Percentiles rank a stretch among this genome's conserved stretches.
phyloP scores from a whole-genome alignment of 2,113 vertebrate species.

The Philantomba maxwellii region DNA sequence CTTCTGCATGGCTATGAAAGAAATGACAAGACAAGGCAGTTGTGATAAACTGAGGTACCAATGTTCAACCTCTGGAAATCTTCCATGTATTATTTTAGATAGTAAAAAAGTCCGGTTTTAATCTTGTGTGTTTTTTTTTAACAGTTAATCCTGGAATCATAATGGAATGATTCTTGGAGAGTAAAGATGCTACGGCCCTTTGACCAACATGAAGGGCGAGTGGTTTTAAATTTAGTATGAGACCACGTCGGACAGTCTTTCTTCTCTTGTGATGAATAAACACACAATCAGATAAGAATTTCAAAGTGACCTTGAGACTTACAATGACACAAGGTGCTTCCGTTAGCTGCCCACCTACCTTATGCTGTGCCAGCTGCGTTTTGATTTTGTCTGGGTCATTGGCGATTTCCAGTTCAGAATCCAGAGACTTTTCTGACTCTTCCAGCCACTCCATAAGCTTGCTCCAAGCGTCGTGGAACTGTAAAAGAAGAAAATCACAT shows the following conservation, averaged over 20 bases:
- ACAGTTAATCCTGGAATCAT: neutral
- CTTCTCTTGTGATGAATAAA: neutral
- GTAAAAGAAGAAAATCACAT: constrained; percentile 60
- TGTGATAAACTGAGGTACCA: neutral
- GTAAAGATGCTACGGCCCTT: neutral
- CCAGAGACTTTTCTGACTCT: constrained; percentile 92
- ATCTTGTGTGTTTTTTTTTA: neutral
- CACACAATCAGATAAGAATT: neutral
- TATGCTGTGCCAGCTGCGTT: constrained; percentile 91
- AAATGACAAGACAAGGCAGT: neutral
- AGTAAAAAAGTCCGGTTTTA: neutral
- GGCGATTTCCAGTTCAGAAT: constrained; percentile 96
- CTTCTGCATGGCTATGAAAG: neutral
- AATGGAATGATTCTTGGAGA: neutral
- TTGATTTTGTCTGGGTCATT: constrained; percentile 99
- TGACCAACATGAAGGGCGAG: neutral
- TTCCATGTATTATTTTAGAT: neutral
- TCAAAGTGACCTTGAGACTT: neutral
- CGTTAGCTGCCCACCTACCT: constrained; percentile 81
- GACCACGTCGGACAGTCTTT: neutral
- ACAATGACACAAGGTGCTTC: neutral
- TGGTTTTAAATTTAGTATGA: neutral
- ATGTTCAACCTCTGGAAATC: neutral
- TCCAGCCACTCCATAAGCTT: constrained; percentile 98
- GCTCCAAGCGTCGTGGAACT: constrained; percentile 97